phyloP scores from a whole-genome alignment of 2,888 invertebrate genomes.

The Drosophila atripex region DNA sequence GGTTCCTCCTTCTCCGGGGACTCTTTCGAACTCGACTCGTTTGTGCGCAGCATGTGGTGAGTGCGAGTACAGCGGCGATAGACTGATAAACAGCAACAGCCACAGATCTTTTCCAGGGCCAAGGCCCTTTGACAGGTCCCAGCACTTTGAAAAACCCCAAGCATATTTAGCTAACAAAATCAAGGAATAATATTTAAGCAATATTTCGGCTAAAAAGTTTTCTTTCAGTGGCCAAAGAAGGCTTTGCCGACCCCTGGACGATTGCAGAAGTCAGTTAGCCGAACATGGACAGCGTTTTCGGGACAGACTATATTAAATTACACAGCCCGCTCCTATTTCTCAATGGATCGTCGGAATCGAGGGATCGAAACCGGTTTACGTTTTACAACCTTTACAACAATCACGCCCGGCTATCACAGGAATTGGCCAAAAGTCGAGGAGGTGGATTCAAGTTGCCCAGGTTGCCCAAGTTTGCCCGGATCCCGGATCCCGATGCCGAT shows the following conservation, averaged over 20 bases:
- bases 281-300: constrained; percentile 77
- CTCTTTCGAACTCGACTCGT: constrained; percentile 12
- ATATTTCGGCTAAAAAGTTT: background rate
- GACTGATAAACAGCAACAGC: constrained; percentile 72
- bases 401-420: constrained; percentile 62
- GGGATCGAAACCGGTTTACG: constrained; percentile 61
- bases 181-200: background rate
- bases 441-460: background rate
- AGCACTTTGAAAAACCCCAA: constrained; percentile 3
- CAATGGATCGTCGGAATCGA: constrained; percentile 57
- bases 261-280: constrained; percentile 80
- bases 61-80: constrained; percentile 64
- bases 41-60: constrained; percentile 73
- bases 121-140: constrained; percentile 44
- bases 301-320: constrained; percentile 76
- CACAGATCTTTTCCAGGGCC: constrained; percentile 37
- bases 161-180: background rate
- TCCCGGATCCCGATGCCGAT: constrained; percentile 1
- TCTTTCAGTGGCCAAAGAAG: background rate
- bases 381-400: constrained; percentile 69
- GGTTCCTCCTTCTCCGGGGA: background rate
- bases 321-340: constrained; percentile 63
- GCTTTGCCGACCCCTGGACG: constrained; percentile 27
- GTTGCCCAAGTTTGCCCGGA: background rate
- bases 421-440: constrained; percentile 39